phyloP scores from a whole-genome alignment of 2,888 invertebrate genomes.

The Thyatira batis region DNA sequence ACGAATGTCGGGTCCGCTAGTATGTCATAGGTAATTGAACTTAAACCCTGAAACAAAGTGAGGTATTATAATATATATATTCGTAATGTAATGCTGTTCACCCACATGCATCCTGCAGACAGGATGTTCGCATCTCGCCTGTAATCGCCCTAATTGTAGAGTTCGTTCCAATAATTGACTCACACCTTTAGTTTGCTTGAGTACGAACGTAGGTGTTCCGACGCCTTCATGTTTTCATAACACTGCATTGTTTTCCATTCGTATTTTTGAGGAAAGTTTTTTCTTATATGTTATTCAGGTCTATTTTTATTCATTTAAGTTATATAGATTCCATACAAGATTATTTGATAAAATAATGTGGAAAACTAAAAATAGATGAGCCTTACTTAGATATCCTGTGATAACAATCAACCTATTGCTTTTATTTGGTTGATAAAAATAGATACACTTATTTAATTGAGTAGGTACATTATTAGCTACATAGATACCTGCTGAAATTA shows the following conservation, averaged over 20 bases:
- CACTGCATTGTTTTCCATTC: slow-evolving; percentile 53
- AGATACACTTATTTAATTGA: too few species aligned
- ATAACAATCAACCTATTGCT: too few species aligned
- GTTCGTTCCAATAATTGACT: slow-evolving; percentile 58
- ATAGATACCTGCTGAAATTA: too few species aligned
- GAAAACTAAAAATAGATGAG: too few species aligned
- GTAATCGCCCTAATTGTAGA: slow-evolving; percentile 67
- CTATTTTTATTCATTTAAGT: too few species aligned
- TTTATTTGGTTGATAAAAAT: too few species aligned
- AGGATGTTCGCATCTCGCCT: slow-evolving; percentile 56
- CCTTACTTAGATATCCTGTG: too few species aligned
- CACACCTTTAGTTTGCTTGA: slow-evolving; percentile 44
- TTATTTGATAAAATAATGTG: too few species aligned
- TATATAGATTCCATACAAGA: too few species aligned
- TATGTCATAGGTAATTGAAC: too few species aligned
- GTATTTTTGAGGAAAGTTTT: slow-evolving; percentile 36
- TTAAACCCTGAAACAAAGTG: not conserved
- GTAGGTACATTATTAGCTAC: too few species aligned
- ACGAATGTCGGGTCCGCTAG: too few species aligned
- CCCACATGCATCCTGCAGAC: slow-evolving; percentile 52
- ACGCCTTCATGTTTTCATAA: slow-evolving; percentile 52
- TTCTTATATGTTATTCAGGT: not conserved
- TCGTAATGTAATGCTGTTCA: slow-evolving; percentile 13
- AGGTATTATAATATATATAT: not conserved
- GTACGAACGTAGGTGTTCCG: slow-evolving; percentile 46